These are phyloP conservation scores for Dissostichus mawsoni DNA, from an alignment of 2,113 vertebrate species.

Conservation along the genomic window DNA sequence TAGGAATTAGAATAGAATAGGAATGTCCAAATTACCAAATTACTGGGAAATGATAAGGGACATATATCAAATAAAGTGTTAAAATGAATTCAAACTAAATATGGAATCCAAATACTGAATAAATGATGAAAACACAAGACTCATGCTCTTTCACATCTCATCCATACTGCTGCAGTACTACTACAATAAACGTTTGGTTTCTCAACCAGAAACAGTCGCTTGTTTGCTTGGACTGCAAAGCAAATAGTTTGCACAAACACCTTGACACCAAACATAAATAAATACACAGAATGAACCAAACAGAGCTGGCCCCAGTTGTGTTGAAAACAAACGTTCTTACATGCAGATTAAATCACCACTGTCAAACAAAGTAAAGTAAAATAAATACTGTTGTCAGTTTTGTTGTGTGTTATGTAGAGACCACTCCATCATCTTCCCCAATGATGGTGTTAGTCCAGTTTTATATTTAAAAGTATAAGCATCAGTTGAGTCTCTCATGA, in stretches of 20 bases:
- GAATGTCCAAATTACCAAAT: not conserved
- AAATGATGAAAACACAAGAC: conserved; percentile 17
- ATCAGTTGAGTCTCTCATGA: not conserved
- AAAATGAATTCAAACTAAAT: conserved; percentile 24
- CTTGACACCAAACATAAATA: not conserved
- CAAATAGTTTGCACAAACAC: conserved; percentile 3
- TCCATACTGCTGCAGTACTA: conserved; percentile 27
- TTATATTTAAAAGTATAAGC: not conserved
- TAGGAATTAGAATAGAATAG: not conserved
- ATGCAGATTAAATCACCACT: conserved; percentile 52
- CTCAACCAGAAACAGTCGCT: not conserved
- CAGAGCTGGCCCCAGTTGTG: not conserved
- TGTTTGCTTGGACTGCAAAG: conserved; percentile 1
- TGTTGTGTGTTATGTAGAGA: conserved; percentile 2
- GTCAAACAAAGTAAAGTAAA: conserved; percentile 27
- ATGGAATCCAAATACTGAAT: conserved; percentile 3
- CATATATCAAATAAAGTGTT: conserved; percentile 48
- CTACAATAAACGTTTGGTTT: conserved; percentile 14
- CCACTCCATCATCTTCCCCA: not conserved
- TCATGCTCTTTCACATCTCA: conserved; percentile 72
- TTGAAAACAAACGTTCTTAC: conserved; percentile 40
- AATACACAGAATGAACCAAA: conserved; percentile 25
- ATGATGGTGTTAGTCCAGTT: not conserved
- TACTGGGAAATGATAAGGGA: conserved; percentile 13
- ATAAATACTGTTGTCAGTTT: conserved; percentile 22